phyloP scores from a whole-genome alignment of 92 coral and sea anemone species.

The Actinostola sp. region DNA sequence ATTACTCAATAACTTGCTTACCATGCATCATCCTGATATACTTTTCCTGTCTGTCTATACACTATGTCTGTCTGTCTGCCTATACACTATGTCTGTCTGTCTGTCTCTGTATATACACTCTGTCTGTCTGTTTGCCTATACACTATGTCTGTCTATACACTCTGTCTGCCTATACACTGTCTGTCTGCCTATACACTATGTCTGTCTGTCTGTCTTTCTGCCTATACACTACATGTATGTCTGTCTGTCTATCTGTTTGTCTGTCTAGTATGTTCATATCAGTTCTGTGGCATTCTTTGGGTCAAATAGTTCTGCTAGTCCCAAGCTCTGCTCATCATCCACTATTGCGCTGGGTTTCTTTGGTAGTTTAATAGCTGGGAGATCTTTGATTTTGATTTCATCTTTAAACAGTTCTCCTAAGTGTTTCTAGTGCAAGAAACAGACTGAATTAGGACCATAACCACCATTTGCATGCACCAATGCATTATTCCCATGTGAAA shows the following conservation, averaged over 20 bases:
- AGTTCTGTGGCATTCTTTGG: slow-evolving; percentile 64
- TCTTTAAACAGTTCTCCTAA: slow-evolving; percentile 90
- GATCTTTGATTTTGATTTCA: slow-evolving; percentile 90
- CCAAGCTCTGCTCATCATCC: slow-evolving; percentile 46
- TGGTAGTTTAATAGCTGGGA: slow-evolving; percentile 75
- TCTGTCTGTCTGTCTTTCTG: background rate
- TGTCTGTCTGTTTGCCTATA: too few relatives aligned
- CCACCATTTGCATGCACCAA: too few relatives aligned
- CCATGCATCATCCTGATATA: too few relatives aligned
- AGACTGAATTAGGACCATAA: background rate
- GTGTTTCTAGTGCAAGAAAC: slow-evolving; percentile 69
- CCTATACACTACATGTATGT: background rate
- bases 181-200: background rate
- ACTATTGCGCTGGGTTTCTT: slow-evolving; percentile 40
- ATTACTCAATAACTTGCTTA: too few relatives aligned
- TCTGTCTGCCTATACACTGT: too few relatives aligned
- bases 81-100: too few relatives aligned
- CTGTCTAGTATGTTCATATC: slow-evolving; percentile 7
- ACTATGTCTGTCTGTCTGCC: too few relatives aligned
- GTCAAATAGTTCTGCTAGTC: slow-evolving; percentile 81
- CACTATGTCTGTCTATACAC: too few relatives aligned
- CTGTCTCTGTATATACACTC: too few relatives aligned
- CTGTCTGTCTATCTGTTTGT: background rate
- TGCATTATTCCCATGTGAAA: too few relatives aligned
- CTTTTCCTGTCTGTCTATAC: too few relatives aligned